Evolutionary conservation across 2,113 vertebrate genomes (phyloP).

Genomic region (Bungarus multicinctus): DNA sequence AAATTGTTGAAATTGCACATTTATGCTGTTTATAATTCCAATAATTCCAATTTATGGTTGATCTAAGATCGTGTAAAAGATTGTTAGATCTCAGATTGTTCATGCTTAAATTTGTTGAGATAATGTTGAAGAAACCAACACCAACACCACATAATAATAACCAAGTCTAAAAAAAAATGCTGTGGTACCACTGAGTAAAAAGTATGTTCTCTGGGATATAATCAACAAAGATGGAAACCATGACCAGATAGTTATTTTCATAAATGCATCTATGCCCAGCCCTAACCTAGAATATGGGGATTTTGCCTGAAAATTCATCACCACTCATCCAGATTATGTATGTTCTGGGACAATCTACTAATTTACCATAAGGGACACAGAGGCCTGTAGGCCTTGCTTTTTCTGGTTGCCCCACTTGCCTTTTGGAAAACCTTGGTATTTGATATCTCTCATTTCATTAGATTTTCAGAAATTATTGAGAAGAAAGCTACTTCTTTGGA

Average conservation of each 20-base stretch:
- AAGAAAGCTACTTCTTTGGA: neutral
- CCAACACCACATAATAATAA: no score
- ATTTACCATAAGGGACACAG: neutral
- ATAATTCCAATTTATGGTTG: no score
- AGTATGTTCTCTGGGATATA: neutral
- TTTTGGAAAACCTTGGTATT: neutral
- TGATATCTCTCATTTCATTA: neutral
- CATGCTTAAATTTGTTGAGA: no score
- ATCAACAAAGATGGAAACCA: neutral
- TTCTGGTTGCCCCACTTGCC: neutral
- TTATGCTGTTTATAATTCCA: no score
- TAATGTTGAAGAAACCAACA: no score
- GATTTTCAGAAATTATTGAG: neutral
- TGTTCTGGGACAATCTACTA: neutral
- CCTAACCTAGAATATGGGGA: no score
- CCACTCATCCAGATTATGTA: neutral
- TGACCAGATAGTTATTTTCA: neutral
- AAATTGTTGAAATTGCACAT: neutral
- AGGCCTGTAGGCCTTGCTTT: neutral
- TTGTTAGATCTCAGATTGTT: no score
- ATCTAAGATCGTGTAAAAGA: no score
- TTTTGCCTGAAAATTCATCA: neutral
- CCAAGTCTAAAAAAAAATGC: no score
- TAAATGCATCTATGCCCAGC: no score
- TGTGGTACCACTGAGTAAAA: neutral